Percentiles rank a stretch among this genome's conserved stretches.
phyloP scores from a whole-genome alignment of 2,888 invertebrate species.

The Tachina lurida region DNA sequence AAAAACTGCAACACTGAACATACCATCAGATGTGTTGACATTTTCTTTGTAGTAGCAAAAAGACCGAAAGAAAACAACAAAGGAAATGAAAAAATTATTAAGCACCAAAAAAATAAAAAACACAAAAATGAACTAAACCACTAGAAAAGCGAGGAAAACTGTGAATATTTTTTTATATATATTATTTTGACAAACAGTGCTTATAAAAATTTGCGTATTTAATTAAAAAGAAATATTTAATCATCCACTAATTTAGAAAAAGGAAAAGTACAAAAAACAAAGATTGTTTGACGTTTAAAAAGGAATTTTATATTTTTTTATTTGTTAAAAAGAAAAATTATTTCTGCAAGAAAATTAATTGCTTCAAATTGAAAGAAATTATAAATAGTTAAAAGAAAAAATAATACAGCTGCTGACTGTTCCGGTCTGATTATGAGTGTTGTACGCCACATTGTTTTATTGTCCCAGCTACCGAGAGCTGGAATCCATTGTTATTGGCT shows the following conservation, averaged over 20 bases:
- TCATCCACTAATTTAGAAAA: background rate
- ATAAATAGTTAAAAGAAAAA: constrained; percentile 18
- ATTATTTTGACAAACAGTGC: constrained; percentile 71
- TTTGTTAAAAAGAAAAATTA: constrained; percentile 30
- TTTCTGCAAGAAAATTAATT: constrained; percentile 40
- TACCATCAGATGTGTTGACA: constrained; percentile 24
- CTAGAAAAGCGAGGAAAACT: constrained; percentile 60
- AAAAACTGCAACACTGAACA: constrained; percentile 33
- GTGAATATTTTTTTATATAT: constrained; percentile 65
- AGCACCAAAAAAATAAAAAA: constrained; percentile 42
- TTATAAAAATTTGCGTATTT: constrained; percentile 64
- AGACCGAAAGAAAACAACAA: constrained; percentile 32
- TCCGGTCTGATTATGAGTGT: constrained; percentile 77
- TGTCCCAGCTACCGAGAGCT: constrained; percentile 78
- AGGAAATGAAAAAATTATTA: constrained; percentile 36
- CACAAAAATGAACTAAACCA: constrained; percentile 62
- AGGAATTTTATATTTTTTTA: constrained; percentile 31
- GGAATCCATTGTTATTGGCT: constrained; percentile 77
- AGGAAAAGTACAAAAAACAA: constrained; percentile 16
- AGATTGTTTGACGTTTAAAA: constrained; percentile 39
- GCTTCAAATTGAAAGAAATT: constrained; percentile 25
- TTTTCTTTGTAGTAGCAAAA: constrained; percentile 1
- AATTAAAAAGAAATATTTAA: constrained; percentile 48
- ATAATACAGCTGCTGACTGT: constrained; percentile 42
- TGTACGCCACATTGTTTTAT: constrained; percentile 78